Conservation (phyloP, 2,113 vertebrate species). For the Rhadina sibilatrix region DNA sequence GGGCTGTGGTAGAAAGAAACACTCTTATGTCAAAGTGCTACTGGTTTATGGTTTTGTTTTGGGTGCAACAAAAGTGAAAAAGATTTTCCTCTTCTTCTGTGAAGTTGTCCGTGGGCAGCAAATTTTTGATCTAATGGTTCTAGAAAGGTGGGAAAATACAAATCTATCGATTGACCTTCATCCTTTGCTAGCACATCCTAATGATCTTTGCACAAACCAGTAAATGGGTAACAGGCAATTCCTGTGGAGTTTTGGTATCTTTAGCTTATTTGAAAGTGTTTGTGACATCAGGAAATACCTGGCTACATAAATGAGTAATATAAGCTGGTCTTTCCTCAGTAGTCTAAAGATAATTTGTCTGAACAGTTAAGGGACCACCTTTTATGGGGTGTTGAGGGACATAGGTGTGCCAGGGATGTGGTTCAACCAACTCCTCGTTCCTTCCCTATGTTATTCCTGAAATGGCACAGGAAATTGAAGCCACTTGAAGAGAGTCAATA, state of each 20-base stretch:
- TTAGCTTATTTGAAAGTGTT: not conserved
- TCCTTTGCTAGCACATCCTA: not conserved
- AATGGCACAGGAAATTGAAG: not conserved
- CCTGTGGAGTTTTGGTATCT: not conserved
- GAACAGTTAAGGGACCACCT: not conserved
- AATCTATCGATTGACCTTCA: not conserved
- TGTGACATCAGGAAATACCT: not conserved
- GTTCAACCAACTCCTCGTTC: fast-evolving
- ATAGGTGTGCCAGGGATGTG: not conserved
- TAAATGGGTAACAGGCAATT: not conserved
- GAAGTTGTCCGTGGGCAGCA: not conserved
- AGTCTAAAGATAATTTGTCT: not conserved
- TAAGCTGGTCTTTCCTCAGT: not conserved
- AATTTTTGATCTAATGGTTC: not conserved
- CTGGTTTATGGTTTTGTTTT: not conserved
- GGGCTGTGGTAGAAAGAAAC: not conserved
- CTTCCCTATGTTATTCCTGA: not conserved
- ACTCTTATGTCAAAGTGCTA: not conserved
- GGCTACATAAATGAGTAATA: not conserved
- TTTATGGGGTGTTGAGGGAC: not conserved
- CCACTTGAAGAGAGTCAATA: not conserved
- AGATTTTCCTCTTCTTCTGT: not conserved
- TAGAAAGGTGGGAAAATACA: not conserved
- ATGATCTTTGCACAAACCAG: not conserved
- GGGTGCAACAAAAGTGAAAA: not conserved